These are phyloP conservation scores for Dolichoris vasculosae DNA, from an alignment of 1,140 invertebrate species.

Conservation along the genomic window DNA sequence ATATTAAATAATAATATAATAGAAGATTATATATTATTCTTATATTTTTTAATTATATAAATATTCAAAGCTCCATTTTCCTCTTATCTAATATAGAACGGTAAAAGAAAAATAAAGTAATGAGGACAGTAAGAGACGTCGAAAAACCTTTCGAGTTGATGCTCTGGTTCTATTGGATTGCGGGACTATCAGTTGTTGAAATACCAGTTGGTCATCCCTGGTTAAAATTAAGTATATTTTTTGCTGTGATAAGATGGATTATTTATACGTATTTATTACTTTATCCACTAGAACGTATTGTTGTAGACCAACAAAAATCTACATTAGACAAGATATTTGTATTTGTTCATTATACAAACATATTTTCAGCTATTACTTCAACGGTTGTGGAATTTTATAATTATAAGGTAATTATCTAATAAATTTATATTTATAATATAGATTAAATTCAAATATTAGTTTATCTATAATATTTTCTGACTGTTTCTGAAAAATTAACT, in stretches of 20 bases:
- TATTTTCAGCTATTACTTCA: slow-evolving; percentile 16
- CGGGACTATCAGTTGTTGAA: slow-evolving; percentile 7
- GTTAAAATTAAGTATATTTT: slow-evolving; percentile 21
- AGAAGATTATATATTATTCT: too few relatives aligned
- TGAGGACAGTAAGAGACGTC: background rate
- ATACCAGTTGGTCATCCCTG: slow-evolving; percentile 6
- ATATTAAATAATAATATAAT: too few relatives aligned
- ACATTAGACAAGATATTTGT: background rate
- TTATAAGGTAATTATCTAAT: slow-evolving; percentile 8
- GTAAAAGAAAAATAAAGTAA: background rate
- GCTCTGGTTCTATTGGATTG: background rate
- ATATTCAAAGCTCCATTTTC: too few relatives aligned
- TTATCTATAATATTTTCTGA: too few relatives aligned
- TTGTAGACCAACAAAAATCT: background rate
- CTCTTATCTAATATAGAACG: too few relatives aligned
- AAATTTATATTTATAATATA: too few relatives aligned
- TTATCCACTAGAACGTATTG: background rate
- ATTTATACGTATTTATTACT: slow-evolving; percentile 4
- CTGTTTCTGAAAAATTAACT: too few relatives aligned
- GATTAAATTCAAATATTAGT: too few relatives aligned
- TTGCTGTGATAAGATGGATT: background rate
- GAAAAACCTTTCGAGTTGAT: background rate
- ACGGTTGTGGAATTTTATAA: slow-evolving; percentile 7
- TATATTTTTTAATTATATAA: too few relatives aligned
- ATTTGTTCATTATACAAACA: slow-evolving; percentile 1